Evolutionary conservation across 2,113 vertebrate species (phyloP).

Genomic region (Podilymbus podiceps): DNA sequence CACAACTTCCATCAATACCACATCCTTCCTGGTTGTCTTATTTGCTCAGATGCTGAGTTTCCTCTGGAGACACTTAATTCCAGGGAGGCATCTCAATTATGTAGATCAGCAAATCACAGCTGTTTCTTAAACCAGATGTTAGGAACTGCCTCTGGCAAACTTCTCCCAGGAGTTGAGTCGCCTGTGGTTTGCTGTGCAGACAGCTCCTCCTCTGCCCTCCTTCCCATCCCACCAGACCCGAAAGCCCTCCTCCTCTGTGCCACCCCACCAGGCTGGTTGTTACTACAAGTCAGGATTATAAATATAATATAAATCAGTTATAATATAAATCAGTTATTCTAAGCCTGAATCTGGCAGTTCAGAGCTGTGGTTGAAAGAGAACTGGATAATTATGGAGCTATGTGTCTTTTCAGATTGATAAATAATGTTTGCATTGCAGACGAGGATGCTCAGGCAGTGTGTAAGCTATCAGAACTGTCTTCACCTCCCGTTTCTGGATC

Average conservation of each 20-base stretch:
- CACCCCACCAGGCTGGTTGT: not conserved
- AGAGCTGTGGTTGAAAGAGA: not conserved
- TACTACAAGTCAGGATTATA: not conserved
- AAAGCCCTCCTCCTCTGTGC: not conserved
- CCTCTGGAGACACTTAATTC: conserved; percentile 6
- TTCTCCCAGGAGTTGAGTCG: not conserved
- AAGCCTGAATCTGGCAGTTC: not conserved
- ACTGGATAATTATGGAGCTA: not conserved
- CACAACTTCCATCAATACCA: not conserved
- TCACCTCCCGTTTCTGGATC: not conserved
- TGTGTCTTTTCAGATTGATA: not conserved
- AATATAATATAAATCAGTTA: too few relatives aligned
- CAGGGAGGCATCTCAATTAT: not conserved
- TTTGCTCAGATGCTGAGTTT: not conserved
- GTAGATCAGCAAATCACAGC: conserved; percentile 6
- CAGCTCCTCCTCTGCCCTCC: not conserved
- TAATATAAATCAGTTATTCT: too few relatives aligned
- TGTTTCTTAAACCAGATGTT: conserved; percentile 27
- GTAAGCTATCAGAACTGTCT: not conserved
- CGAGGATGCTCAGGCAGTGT: not conserved
- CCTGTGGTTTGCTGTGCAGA: not conserved
- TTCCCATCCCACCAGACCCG: not conserved
- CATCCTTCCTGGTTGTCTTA: not conserved
- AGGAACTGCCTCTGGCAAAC: not conserved
- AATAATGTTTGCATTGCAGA: not conserved